These are phyloP conservation scores for Drosophila melanosoma DNA, from an alignment of 2,888 invertebrate genomes.

Conservation along the genomic window DNA sequence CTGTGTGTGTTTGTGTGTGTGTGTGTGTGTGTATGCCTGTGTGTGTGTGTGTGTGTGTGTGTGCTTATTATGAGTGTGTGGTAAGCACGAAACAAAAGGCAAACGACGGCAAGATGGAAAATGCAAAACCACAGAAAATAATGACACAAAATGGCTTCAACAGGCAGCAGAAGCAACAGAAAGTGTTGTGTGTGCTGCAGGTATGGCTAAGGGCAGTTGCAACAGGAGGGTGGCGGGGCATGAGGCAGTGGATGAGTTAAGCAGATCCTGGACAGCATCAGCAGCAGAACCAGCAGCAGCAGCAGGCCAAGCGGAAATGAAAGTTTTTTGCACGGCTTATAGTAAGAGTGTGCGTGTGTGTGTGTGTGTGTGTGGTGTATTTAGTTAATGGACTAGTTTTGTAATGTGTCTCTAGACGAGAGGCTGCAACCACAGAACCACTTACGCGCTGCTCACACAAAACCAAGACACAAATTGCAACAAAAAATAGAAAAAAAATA, in stretches of 20 bases:
- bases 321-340: conserved; percentile 50
- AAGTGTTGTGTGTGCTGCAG: neutral
- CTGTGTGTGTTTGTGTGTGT: too few relatives aligned
- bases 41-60: conserved; percentile 11
- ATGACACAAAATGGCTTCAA: conserved; percentile 72
- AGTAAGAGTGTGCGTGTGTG: conserved; percentile 4
- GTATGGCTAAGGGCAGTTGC: neutral
- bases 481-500: conserved; percentile 11
- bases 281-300: neutral
- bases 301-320: conserved; percentile 64
- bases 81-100: conserved; percentile 61
- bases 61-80: conserved; percentile 27
- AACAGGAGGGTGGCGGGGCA: neutral
- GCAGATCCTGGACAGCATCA: conserved; percentile 13
- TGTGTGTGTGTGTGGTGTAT: conserved; percentile 31
- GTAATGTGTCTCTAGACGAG: conserved; percentile 35
- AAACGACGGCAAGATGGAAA: conserved; percentile 61
- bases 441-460: conserved; percentile 17
- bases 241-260: neutral
- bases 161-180: conserved; percentile 32
- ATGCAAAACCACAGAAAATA: conserved; percentile 76
- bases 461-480: conserved; percentile 14
- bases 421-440: conserved; percentile 6
- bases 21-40: conserved; percentile 2
- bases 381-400: conserved; percentile 73